Evolutionary conservation across 92 coral and sea anemone species (phyloP), one percentile per base, ranked within the genome.

Genomic region (Heteractis magnifica): DNA sequence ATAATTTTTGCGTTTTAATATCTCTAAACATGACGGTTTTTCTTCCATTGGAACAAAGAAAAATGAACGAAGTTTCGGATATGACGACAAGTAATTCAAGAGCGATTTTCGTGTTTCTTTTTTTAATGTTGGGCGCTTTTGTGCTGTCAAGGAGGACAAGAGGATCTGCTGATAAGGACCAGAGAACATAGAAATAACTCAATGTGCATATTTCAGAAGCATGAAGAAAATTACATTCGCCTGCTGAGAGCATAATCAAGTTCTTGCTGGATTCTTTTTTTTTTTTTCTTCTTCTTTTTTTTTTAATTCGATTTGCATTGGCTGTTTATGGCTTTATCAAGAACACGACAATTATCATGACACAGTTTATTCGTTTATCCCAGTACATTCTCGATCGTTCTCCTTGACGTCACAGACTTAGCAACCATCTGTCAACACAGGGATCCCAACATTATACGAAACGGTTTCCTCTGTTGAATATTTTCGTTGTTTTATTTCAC

Each of bases 11-110:
- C 58, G 9, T 12, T 53, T 53, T 53, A 53, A 15, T 26, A 23
- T 62, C 21, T 68, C 21, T 26, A 9, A 68, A 68, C 48, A 21
- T 68, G 49, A 68, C 49, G 2, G 9, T 68, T 68, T 68, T 15
- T 5, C 23, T 68, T 20, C 13, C 15, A 34, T 50, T 26, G 73
- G 9, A 21, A 23, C 49, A 10, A 3, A 0, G 9, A 26, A 68
- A 20, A 62, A 62, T 62, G 6, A 62, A 62, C 70, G 73, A 68
- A 68, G 26, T 65, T 68, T 68, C 73, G 73, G 73, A 68, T 68
- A 68, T 68, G 73, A 68, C 73, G 73, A 10, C 73, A 68, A 68
- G 14, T 8, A 2, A 53, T 12, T 53, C 13, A 12, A 53, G 58
- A 53, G 13, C 10, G 73, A 68, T 2, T 68, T 68, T 20, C 18